Evolutionary conservation across 2,888 invertebrate genomes (phyloP).

Genomic region (Neoaliturus tenellus): DNA sequence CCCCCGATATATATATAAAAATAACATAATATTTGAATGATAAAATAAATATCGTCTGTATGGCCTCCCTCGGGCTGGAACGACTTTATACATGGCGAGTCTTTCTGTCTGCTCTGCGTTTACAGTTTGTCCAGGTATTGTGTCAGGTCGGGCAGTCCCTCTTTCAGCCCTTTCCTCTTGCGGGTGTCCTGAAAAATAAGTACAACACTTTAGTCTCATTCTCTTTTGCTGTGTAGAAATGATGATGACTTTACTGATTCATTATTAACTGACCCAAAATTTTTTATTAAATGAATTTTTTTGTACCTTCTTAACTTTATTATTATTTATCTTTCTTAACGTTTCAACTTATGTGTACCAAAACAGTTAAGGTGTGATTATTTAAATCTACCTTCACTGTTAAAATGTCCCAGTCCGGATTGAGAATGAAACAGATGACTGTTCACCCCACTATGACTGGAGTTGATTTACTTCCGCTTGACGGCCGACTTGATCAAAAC

Average conservation of each 20-base stretch:
- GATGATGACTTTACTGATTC: too few species aligned
- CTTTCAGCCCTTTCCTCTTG: conserved; percentile 99
- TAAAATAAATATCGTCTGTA: conserved; percentile 52
- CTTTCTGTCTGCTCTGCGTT: conserved; percentile 70
- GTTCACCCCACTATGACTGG: not conserved
- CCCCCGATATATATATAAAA: conserved; percentile 45
- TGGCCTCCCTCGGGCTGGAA: conserved; percentile 55
- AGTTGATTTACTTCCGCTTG: conserved; percentile 34
- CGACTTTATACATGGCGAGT: conserved; percentile 46
- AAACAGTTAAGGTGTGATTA: too few species aligned
- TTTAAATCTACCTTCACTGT: too few species aligned
- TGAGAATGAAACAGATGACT: conserved; percentile 45
- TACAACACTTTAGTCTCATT: too few species aligned
- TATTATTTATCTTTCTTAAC: too few species aligned
- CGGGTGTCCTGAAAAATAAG: conserved; percentile 87
- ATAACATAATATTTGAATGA: conserved; percentile 50
- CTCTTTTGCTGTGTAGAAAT: too few species aligned
- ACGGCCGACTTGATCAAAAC: conserved; percentile 10
- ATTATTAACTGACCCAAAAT: too few species aligned
- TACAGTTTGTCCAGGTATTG: conserved; percentile 99
- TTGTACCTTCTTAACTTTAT: too few species aligned
- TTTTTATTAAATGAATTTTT: too few species aligned
- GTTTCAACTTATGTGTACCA: too few species aligned
- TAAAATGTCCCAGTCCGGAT: conserved; percentile 20
- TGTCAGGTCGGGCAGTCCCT: conserved; percentile 95